Evolutionary conservation across 2,797 vertebrate species (phyloP), one percentile per base, ranked within the genome.

Genomic region (Falco cherrug): DNA sequence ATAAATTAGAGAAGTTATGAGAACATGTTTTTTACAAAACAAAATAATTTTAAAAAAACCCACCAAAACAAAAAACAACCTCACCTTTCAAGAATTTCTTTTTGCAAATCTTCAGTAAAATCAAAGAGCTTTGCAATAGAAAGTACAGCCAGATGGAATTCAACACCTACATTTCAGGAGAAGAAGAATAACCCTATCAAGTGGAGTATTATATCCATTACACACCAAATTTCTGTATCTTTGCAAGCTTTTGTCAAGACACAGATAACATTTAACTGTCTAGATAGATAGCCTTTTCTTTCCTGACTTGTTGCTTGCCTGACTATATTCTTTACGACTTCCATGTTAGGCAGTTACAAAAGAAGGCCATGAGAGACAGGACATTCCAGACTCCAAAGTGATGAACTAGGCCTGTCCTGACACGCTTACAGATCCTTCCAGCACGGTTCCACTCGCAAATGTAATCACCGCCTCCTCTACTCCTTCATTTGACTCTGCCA

Each of bases 81-180:
- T 99, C 98, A 99, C 99, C 98, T 98, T 93, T 99, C 98, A 81
- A 99, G 97, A 91, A 99, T 99, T 95, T 97, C 97, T 83, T 98
- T 98, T 96, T 99, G 99, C 70, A 99, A 97, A 29, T 99, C 98
- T 97, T 98, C 98, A 15, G 99, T 98, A 98, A 99, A 99, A 95
- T 99, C 98, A 90, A 99, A 99, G 64, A 99, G 98, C 22, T 98
- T 98, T 56, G 99, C 98, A 84, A 99, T 98, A 54, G 98, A 98
- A 93, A 99, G 98, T 68, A 99, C 93, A 13, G 99, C 98, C 90
- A 99, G 97, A 54, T 97, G 98, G 96, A 98, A 98, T 56, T 98
- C 98, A 13, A 98, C 99, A 71, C 99, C 99, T 99, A 96, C 7
- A 84, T 93, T 95, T 92, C 43, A 85, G 74, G 67, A 92, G 24